phyloP scores from a whole-genome alignment of 2,113 vertebrate species.

The Telmatochromis brachygnathus region DNA sequence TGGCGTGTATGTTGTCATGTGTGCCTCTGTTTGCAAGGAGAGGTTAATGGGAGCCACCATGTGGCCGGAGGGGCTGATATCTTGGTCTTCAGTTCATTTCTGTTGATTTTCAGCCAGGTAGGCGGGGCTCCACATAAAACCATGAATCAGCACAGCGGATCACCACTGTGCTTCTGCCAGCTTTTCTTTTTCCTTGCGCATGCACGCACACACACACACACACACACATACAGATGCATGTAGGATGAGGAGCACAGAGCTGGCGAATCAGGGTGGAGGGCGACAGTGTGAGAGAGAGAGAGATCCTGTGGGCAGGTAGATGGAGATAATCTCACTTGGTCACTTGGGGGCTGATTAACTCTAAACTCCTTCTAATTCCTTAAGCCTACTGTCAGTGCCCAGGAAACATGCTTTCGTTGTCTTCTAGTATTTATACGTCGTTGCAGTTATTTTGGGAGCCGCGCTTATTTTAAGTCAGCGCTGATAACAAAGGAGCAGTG shows the following conservation, averaged over 20 bases:
- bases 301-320: conserved; percentile 44
- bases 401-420: conserved; percentile 56
- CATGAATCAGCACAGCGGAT: conserved; percentile 59
- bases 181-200: neutral
- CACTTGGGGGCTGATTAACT: conserved; percentile 66
- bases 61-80: conserved; percentile 11
- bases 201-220: neutral
- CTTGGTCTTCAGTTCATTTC: conserved; percentile 10
- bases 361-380: conserved; percentile 69
- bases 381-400: conserved; percentile 57
- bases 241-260: neutral
- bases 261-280: neutral
- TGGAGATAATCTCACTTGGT: conserved; percentile 64
- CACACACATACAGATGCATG: neutral
- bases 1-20: conserved; percentile 11
- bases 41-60: conserved; percentile 22
- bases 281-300: neutral
- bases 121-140: conserved; percentile 33
- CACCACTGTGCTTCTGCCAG: neutral
- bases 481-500: neutral
- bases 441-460: neutral
- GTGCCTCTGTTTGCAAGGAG: conserved; percentile 30
- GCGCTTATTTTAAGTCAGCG: neutral
- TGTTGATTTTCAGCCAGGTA: conserved; percentile 37
- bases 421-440: neutral